These are phyloP conservation scores for Grus americana DNA, from an alignment of 2,113 vertebrate species.

Conservation along the genomic window DNA sequence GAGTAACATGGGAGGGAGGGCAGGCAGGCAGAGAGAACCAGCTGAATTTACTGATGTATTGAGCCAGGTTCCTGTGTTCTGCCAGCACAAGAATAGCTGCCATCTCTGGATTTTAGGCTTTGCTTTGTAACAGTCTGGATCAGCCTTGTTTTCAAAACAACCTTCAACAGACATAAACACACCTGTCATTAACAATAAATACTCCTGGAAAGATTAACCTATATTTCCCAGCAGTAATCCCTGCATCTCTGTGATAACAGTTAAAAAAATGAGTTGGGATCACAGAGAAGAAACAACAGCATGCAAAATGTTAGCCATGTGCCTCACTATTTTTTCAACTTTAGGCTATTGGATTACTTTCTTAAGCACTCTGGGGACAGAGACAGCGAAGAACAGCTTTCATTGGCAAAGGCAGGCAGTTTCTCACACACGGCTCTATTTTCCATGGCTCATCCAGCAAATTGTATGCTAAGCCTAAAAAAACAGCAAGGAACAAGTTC, in stretches of 20 bases:
- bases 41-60: not conserved
- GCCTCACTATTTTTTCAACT: not conserved
- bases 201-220: not conserved
- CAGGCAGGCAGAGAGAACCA: not conserved
- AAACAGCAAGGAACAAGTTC: not conserved
- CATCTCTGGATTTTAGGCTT: not conserved
- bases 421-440: not conserved
- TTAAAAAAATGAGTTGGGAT: not conserved
- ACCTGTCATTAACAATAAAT: not conserved
- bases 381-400: slow-evolving; percentile 40
- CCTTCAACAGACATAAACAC: not conserved
- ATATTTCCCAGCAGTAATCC: not conserved
- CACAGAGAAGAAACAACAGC: not conserved
- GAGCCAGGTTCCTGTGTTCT: not conserved
- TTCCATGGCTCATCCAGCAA: slow-evolving; percentile 27
- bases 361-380: slow-evolving; percentile 28
- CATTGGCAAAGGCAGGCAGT: slow-evolving; percentile 11
- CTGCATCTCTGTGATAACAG: not conserved
- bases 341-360: slow-evolving; percentile 12
- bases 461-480: not conserved
- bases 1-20: not conserved
- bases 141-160: not conserved
- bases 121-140: not conserved
- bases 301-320: not conserved
- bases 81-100: slow-evolving; percentile 13